phyloP scores from a whole-genome alignment of 2,113 vertebrate genomes.

The Tenebrosternarchus preto region DNA sequence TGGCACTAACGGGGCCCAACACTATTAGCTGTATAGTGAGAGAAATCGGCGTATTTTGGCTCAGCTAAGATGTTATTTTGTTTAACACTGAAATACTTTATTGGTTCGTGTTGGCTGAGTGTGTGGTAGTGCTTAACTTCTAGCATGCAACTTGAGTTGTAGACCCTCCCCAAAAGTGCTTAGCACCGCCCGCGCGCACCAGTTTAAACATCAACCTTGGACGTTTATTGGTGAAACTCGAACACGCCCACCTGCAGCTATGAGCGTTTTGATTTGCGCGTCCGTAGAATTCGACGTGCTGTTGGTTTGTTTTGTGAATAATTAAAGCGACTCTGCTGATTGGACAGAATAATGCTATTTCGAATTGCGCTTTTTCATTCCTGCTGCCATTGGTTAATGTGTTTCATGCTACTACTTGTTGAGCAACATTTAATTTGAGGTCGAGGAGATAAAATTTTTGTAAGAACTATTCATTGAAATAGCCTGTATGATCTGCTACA shows the following conservation, averaged over 20 bases:
- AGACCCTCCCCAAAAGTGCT: slow-evolving; percentile 60
- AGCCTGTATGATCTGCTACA: too few relatives aligned
- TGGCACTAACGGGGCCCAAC: background rate
- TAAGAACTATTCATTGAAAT: too few relatives aligned
- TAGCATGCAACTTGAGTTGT: slow-evolving; percentile 57
- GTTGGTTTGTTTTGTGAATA: slow-evolving; percentile 63
- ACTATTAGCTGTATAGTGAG: background rate
- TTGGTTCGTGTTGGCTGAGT: background rate
- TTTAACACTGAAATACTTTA: background rate
- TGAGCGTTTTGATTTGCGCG: slow-evolving; percentile 57
- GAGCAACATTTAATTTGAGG: slow-evolving; percentile 55
- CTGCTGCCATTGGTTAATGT: slow-evolving; percentile 59
- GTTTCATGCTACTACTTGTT: slow-evolving; percentile 49
- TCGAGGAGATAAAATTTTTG: background rate
- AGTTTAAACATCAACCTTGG: slow-evolving; percentile 73
- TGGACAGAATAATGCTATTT: slow-evolving; percentile 69
- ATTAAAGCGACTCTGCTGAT: slow-evolving; percentile 45
- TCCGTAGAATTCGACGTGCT: rapidly evolving
- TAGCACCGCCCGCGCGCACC: slow-evolving; percentile 71
- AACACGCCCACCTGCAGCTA: slow-evolving; percentile 25
- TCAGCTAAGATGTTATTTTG: background rate
- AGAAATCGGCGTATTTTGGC: too few relatives aligned
- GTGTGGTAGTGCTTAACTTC: slow-evolving; percentile 37
- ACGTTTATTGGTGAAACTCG: slow-evolving; percentile 57
- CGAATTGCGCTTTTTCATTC: slow-evolving; percentile 75